Evolutionary conservation across 2,113 vertebrate species (phyloP), one percentile per base, ranked within the genome.

Genomic region (Brachirus orientalis): DNA sequence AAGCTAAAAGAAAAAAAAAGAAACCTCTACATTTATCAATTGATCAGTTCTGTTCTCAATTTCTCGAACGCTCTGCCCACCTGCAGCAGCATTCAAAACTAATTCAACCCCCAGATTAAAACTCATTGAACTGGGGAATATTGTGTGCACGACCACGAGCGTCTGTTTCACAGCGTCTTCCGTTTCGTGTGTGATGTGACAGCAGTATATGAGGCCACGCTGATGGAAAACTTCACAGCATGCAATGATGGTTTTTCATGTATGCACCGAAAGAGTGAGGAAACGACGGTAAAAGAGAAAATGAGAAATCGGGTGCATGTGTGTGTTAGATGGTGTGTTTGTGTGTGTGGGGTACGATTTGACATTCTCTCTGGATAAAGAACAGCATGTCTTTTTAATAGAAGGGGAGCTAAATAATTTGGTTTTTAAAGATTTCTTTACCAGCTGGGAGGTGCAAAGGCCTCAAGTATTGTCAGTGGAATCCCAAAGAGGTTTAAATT

Each of bases 21-120:
- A n/a, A n/a, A 78, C 37, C 8, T 8, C 37, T 38, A 70, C 67
- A 62, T 68, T 68, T 47, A 77, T 73, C 72, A 71, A 81, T 70
- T 53, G 50, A 77, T 82, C 72, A 63, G 18, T 77, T 46, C 37
- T 44, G 41, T 51, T 70, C 73, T 78, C 75, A 46, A 73, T 76
- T 52, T 45, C 79, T 71, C 56, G 52, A 72, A 47, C 36, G 65
- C 70, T 72, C 72, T 63, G 47, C 54, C 75, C 72, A 80, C 71
- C 74, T 78, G 63, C 69, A 66, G 74, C n/a, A 41, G 51, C 64
- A 55, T 80, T 80, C 63, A 53, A 45, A 72, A 86, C 82, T 88
- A 63, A 84, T 88, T 84, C 86, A 83, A 62, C 61, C 68, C 70
- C 73, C 79, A 84, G 82, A 92, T 91, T 87, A 89, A 91, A 91